phyloP scores from a whole-genome alignment of 2,888 invertebrate genomes.

The Bugulina stolonifera region DNA sequence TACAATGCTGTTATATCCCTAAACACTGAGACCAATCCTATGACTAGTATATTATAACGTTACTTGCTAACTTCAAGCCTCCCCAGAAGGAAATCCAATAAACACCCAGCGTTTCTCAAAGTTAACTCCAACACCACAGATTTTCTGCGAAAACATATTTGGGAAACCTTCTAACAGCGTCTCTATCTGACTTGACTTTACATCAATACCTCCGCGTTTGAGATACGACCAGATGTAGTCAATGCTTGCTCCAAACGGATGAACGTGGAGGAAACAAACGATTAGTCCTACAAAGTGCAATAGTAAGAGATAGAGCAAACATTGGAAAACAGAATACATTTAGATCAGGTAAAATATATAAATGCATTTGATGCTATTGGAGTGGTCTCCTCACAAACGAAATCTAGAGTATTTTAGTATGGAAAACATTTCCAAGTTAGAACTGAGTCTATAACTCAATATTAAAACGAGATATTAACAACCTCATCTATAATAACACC shows the following conservation, averaged over 20 bases:
- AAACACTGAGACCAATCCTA: too few relatives aligned
- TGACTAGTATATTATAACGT: not conserved
- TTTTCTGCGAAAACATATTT: slow-evolving; percentile 71
- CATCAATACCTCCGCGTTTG: slow-evolving; percentile 68
- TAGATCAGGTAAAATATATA: too few relatives aligned
- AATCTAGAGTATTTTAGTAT: not conserved
- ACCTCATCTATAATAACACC: not conserved
- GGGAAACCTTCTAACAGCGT: slow-evolving; percentile 68
- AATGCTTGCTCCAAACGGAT: slow-evolving; percentile 83
- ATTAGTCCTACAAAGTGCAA: slow-evolving; percentile 65
- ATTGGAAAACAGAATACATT: too few relatives aligned
- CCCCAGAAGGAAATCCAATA: slow-evolving; percentile 59
- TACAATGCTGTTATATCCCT: too few relatives aligned
- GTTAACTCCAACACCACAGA: slow-evolving; percentile 76
- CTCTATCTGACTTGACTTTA: slow-evolving; percentile 62
- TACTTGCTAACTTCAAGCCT: not conserved
- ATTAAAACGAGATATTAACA: too few relatives aligned
- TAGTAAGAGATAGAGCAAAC: too few relatives aligned
- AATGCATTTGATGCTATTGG: too few relatives aligned
- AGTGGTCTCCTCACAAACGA: too few relatives aligned
- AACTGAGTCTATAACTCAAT: not conserved
- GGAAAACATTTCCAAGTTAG: not conserved
- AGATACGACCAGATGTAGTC: slow-evolving; percentile 87
- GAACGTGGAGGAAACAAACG: slow-evolving; percentile 83
- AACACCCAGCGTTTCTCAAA: slow-evolving; percentile 82